A percentile compares a stretch with the other conserved stretches of the same genome.
Evolutionary conservation across 2,797 vertebrate genomes (phyloP).

Genomic region (Jordanella pulchra): DNA sequence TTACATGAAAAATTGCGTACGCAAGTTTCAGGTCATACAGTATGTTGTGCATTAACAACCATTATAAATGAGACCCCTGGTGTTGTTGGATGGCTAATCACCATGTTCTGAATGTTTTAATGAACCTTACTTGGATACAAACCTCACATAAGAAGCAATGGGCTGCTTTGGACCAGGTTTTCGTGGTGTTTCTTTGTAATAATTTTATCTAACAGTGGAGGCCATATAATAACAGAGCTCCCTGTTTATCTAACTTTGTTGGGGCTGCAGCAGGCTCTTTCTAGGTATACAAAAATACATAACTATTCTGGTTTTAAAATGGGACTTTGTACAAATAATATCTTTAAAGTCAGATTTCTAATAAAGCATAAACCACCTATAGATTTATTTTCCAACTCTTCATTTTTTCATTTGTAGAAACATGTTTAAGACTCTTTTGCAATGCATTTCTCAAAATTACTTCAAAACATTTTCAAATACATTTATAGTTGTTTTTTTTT

Average conservation of each 20-base stretch:
- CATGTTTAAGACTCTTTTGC: constrained; percentile 74
- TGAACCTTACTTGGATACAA: constrained; percentile 28
- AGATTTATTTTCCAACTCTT: constrained; percentile 36
- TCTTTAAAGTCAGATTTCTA: constrained; percentile 67
- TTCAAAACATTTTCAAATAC: constrained; percentile 79
- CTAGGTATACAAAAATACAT: constrained; percentile 81
- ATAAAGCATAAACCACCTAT: constrained; percentile 71
- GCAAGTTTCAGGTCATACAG: too few relatives aligned
- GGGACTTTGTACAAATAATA: constrained; percentile 71
- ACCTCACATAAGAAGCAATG: constrained; percentile 24
- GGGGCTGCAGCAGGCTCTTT: constrained; percentile 60
- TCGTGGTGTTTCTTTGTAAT: constrained; percentile 37
- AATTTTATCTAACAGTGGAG: constrained; percentile 45
- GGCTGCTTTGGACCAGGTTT: constrained; percentile 30
- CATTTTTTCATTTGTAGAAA: constrained; percentile 78
- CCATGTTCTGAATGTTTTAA: constrained; percentile 18
- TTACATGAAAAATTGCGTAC: too few relatives aligned
- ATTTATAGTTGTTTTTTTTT: constrained; percentile 62
- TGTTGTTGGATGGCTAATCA: constrained; percentile 22
- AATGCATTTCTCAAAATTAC: constrained; percentile 80
- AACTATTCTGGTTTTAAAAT: constrained; percentile 78
- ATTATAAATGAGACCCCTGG: background rate
- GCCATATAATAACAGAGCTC: constrained; percentile 55
- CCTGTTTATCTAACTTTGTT: constrained; percentile 48
- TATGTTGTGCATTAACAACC: too few relatives aligned